Evolutionary conservation across 92 coral and sea anemone species (phyloP).

Genomic region (Epizoanthus scotinus): DNA sequence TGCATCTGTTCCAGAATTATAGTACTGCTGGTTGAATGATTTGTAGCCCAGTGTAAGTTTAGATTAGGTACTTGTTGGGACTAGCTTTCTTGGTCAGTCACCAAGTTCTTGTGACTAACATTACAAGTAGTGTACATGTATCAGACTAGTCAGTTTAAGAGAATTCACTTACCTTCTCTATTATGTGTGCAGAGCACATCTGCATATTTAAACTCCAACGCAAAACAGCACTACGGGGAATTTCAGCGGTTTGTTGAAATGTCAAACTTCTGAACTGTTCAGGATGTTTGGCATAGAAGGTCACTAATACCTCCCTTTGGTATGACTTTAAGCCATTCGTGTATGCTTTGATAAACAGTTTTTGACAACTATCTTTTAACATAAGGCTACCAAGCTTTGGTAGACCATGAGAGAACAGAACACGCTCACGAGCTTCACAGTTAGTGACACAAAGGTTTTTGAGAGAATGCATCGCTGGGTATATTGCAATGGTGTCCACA

Average conservation of each 20-base stretch:
- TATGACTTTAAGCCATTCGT: conserved; percentile 58
- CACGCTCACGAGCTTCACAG: conserved; percentile 73
- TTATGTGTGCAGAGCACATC: conserved; percentile 54
- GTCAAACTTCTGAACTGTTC: conserved; percentile 56
- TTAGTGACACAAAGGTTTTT: conserved; percentile 53
- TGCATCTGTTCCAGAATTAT: too few relatives aligned
- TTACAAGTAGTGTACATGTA: too few relatives aligned
- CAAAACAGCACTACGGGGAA: conserved; percentile 54
- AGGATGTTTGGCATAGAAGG: conserved; percentile 33
- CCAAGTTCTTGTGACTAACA: too few relatives aligned
- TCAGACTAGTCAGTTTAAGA: too few relatives aligned
- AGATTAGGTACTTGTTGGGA: too few relatives aligned
- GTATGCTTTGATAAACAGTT: conserved; percentile 66
- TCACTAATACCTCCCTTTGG: conserved; percentile 55
- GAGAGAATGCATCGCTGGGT: conserved; percentile 67
- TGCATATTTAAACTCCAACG: conserved; percentile 78
- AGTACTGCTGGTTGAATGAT: too few relatives aligned
- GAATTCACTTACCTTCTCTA: conserved; percentile 54
- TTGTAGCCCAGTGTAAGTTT: too few relatives aligned
- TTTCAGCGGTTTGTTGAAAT: conserved; percentile 41
- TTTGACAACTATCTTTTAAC: conserved; percentile 76
- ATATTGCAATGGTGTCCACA: conserved; percentile 60
- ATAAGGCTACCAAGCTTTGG: conserved; percentile 71
- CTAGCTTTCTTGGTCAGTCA: too few relatives aligned
- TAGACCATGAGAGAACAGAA: conserved; percentile 69